Percentiles rank a stretch among this genome's conserved stretches.
phyloP scores from a whole-genome alignment of 2,113 vertebrate genomes.

The Pyxicephalus adspersus region DNA sequence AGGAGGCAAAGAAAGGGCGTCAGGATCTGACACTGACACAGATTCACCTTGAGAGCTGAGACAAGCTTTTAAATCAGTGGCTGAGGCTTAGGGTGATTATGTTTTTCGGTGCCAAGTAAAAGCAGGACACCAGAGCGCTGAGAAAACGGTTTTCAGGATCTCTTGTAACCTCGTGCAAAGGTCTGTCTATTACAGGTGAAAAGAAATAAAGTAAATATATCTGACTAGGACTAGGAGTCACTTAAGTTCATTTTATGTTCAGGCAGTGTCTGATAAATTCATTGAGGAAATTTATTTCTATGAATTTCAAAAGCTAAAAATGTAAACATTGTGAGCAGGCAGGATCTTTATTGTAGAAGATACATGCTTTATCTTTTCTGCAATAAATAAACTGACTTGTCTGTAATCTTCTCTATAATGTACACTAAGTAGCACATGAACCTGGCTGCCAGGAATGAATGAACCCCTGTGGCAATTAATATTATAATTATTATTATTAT shows the following conservation, averaged over 20 bases:
- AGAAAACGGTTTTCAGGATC: constrained; percentile 22
- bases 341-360: no score
- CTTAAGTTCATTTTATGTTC: background rate
- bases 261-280: background rate
- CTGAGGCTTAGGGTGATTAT: constrained; percentile 44
- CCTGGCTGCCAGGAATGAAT: no score
- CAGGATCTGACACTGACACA: constrained; percentile 23
- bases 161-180: background rate
- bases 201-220: background rate
- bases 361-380: no score
- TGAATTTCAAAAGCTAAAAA: no score
- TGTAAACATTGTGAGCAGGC: no score
- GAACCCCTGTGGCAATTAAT: no score
- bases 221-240: background rate
- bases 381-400: no score
- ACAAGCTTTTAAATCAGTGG: constrained; percentile 42
- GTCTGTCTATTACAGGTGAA: background rate
- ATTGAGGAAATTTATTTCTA: background rate
- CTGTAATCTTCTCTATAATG: no score
- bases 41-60: constrained; percentile 48
- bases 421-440: no score
- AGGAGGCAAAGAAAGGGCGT: background rate
- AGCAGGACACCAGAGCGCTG: constrained; percentile 36
- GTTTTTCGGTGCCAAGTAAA: constrained; percentile 30
- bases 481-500: no score